Evolutionary conservation across 2,888 invertebrate species (phyloP), one percentile per base, ranked within the genome.

Genomic region (Pyrgus malvae): DNA sequence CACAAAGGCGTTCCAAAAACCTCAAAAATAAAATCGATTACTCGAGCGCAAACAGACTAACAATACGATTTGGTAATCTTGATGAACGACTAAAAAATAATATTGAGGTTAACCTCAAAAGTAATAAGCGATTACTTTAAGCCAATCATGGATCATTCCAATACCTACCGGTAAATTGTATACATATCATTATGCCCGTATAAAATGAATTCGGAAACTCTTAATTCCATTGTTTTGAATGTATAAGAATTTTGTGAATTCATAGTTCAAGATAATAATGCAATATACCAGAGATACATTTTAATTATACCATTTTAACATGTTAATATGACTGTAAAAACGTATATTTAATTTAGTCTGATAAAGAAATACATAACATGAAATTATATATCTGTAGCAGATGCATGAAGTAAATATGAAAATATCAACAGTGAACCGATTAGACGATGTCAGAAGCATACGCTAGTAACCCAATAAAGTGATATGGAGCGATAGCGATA

Each of bases 31-130:
- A 50, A 54, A 51, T 57, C 60, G 58, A 58, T 59, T 61, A 58
- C 58, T 44, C 56, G 59, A 56, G 59, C 59, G 59, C 57, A 56
- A 57, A 58, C 56, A 57, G 53, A 54, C 56, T 38, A 49, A 60
- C 59, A 60, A 56, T 56, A 56, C 44, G 27, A 55, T 55, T 55
- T 48, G 55, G 44, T 58, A 51, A 60, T 60, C 56, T 59, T 49
- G 59, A 60, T 57, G 53, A 50, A 53, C 46, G 41, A 66, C 63
- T 67, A 65, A 66, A n/a, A 69, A 70, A 67, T 63, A 61, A 62
- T 70, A 73, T 75, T 72, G 74, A 72, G 70, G 73, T 73, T 72
- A 70, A 71, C 62, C 68, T 69, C 68, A 68, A 70, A 69, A 63
- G 57, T 55, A 63, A 65, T 56, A 58, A 68, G 65, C 71, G 68